A percentile compares a stretch with the other conserved stretches of the same genome.
These are phyloP conservation scores for Okapia johnstoni DNA, from an alignment of 2,113 vertebrate species.

Conservation along the genomic window DNA sequence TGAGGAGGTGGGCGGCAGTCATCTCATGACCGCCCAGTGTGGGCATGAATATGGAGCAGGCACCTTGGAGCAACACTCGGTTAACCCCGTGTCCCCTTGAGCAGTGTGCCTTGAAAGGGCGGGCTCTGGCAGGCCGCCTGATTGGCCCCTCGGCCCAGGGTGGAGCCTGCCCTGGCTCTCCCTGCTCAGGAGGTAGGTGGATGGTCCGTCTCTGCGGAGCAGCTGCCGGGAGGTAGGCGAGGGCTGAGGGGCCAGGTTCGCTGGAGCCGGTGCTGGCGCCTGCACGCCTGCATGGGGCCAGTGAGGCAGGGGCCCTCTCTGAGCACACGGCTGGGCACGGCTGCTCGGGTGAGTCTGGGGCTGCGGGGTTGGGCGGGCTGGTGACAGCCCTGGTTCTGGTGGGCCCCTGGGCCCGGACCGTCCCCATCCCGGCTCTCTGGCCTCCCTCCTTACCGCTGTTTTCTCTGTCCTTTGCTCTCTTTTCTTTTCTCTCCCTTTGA, in stretches of 20 bases:
- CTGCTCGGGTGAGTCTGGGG: fast-evolving
- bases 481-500: constrained; percentile 51
- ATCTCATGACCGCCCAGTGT: background rate
- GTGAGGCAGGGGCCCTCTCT: background rate
- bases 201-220: background rate
- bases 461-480: background rate
- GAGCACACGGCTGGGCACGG: background rate
- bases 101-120: background rate
- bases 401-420: background rate
- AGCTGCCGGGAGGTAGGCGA: constrained; percentile 24
- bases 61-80: background rate
- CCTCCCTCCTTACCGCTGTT: background rate
- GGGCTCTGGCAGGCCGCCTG: background rate
- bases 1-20: background rate
- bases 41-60: constrained; percentile 63
- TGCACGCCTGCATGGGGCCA: background rate
- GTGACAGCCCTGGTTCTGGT: background rate
- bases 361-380: fast-evolving
- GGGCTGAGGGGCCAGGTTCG: background rate
- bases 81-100: background rate
- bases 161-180: background rate
- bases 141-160: constrained; percentile 23
- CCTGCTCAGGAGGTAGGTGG: constrained; percentile 23
- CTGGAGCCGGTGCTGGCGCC: background rate
- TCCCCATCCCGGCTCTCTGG: background rate